Evolutionary conservation across 2,113 vertebrate genomes (phyloP), one percentile per base, ranked within the genome.

Genomic region (Hippolais icterina): DNA sequence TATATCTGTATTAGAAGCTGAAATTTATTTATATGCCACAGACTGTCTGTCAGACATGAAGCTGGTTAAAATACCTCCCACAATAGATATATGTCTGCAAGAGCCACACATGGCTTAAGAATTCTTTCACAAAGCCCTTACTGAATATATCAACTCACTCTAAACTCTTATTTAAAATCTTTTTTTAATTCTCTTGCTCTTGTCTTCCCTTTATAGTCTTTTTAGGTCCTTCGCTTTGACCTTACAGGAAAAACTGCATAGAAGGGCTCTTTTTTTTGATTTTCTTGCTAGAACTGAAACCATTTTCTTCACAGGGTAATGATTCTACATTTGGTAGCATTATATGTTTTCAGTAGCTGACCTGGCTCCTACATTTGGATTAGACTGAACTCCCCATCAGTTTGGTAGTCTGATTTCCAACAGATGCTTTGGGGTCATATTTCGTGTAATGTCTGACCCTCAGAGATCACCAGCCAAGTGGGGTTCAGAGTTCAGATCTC

Each of bases 261-360:
- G 4, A 50, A 81, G 28, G 5, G 1, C 1, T 42, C 10, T 37
- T 64, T 83, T 29, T 25, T 2, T 13, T 59, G 8, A 28, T 15
- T 41, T 77, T 87, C 21, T 54, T 84, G 21, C 22, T 64, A 47
- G 66, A 82, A 61, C 16, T 28, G 25, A 85, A 53, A 21, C 2
- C 0, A 2, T 64, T 87, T 91, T 85, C 23, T 83, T 71, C 37
- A 8, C 29, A 42, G n/a, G 11, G 8, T 53, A 46, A 29, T 33
- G 23, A 21, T 42, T 79, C 23, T 23, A 8, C 3, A 7, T 87
- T 77, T 78, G 42, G 50, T 85, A 72, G 74, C 49, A 39, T 61
- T 87, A 11, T 84, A 69, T 66, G 54, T 33, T 94, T 91, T 74
- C 90, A 83, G 93, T 90, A 94, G 85, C 93, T 85, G 54, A 41